Base-by-base conservation (phyloP, 37 sponge, comb jelly and placozoan species). In the Chondrosia reniformis region DNA sequence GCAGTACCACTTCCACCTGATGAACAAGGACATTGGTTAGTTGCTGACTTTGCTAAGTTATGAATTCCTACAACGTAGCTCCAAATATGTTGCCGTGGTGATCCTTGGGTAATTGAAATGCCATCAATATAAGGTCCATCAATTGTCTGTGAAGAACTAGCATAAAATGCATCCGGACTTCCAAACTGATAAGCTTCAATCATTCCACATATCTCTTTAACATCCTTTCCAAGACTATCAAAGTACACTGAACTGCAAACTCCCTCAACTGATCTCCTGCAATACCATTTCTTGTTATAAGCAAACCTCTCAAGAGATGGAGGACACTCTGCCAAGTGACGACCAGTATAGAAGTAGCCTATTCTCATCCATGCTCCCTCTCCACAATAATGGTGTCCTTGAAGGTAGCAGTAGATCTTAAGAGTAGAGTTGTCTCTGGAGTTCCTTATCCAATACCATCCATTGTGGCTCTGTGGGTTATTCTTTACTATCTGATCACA, bases 21-120 rank as follows among this genome's bases (percentile, higher is more conserved):
- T n/a, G n/a, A n/a, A 39, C 72, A 69, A 4, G 72, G 72, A 6
- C 72, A 69, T 41, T n/a, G 17, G 43, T 69, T 25, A n/a, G n/a
- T n/a, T n/a, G n/a, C n/a, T 41, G 72, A 1, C 33, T 19, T 21
- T 24, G 37, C 17, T 1, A 44, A 25, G 12, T 40, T 8, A n/a
- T 24, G 15, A 1, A 24, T 21, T n/a, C 61, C 61, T 5, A 59
- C 61, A 30, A 30, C 61, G n/a, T 59, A 59, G 8, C 30, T 59
- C 61, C 61, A 59, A 30, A 59, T 13, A 13, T 59, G 61, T 19
- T 13, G 61, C 6, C 61, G 61, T 7, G 6, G 9, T 59, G 61
- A 13, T 19, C 61, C 61, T 25, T 59, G 61, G 7, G 61, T 59
- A 30, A 59, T 59, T 6, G 61, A 59, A 13, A 59, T 59, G 30